These are phyloP conservation scores for Charanyca ferruginea DNA, from an alignment of 2,888 invertebrate genomes.

Conservation along the genomic window DNA sequence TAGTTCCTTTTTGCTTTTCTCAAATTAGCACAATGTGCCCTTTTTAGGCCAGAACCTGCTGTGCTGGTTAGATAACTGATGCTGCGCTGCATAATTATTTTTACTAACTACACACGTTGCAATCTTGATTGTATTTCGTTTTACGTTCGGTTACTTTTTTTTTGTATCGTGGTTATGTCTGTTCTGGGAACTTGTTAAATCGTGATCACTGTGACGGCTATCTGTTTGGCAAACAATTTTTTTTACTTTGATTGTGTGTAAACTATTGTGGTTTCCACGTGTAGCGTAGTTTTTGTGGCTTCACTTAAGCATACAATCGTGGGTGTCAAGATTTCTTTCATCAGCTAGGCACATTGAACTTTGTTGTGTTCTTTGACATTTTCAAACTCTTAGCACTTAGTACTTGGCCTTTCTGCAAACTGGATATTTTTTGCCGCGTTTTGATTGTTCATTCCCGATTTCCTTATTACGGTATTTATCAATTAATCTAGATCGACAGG, in stretches of 20 bases:
- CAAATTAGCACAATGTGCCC: conserved; percentile 48
- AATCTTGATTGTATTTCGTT: conserved; percentile 65
- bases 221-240: conserved; percentile 53
- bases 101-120: conserved; percentile 49
- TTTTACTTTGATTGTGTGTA: conserved; percentile 29
- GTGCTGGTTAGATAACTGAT: conserved; percentile 46
- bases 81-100: conserved; percentile 42
- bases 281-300: conserved; percentile 41
- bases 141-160: conserved; percentile 56
- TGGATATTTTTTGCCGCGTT: conserved; percentile 36
- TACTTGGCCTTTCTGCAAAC: conserved; percentile 6
- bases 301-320: conserved; percentile 41
- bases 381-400: conserved; percentile 24
- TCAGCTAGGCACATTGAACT: conserved; percentile 50
- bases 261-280: conserved; percentile 18
- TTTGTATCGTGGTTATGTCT: conserved; percentile 54
- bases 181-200: conserved; percentile 58
- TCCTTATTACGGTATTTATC: conserved; percentile 32
- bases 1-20: conserved; percentile 49
- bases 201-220: conserved; percentile 63
- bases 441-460: conserved; percentile 34
- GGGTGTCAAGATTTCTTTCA: conserved; percentile 45
- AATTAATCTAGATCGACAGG: conserved; percentile 15
- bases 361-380: conserved; percentile 36
- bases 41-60: conserved; percentile 37